These are phyloP conservation scores for Peromyscus attwateri DNA, from an alignment of 2,797 vertebrate species.

Conservation along the genomic window DNA sequence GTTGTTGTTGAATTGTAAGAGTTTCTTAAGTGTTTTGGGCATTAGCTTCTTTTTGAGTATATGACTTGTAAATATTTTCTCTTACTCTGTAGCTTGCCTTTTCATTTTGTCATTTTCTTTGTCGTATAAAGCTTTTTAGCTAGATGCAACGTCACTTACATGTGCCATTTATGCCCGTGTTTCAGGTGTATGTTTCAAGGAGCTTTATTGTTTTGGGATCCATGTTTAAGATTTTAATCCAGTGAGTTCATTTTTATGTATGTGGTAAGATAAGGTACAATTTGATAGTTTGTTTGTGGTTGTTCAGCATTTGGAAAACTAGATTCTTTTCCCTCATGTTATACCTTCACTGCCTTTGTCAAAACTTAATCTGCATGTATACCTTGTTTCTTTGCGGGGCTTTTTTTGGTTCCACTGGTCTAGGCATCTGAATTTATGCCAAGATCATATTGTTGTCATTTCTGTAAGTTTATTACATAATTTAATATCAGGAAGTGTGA, in stretches of 20 bases:
- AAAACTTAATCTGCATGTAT: not conserved
- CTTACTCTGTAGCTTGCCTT: not conserved
- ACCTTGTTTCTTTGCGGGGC: not conserved
- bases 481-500: not conserved
- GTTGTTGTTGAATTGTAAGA: not conserved
- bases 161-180: not conserved
- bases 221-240: not conserved
- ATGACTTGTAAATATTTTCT: not conserved
- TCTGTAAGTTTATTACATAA: not conserved
- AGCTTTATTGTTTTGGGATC: not conserved
- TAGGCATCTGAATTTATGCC: not conserved
- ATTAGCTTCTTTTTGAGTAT: not conserved
- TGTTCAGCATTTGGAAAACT: not conserved
- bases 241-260: not conserved
- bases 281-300: not conserved
- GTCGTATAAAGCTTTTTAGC: not conserved
- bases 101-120: not conserved
- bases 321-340: rapidly evolving
- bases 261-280: not conserved
- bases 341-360: not conserved
- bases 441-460: not conserved
- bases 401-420: not conserved
- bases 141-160: not conserved
- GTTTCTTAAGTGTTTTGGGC: not conserved
- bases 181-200: not conserved